These are phyloP conservation scores for Lepus europaeus DNA, from an alignment of 2,113 vertebrate genomes.

Conservation along the genomic window DNA sequence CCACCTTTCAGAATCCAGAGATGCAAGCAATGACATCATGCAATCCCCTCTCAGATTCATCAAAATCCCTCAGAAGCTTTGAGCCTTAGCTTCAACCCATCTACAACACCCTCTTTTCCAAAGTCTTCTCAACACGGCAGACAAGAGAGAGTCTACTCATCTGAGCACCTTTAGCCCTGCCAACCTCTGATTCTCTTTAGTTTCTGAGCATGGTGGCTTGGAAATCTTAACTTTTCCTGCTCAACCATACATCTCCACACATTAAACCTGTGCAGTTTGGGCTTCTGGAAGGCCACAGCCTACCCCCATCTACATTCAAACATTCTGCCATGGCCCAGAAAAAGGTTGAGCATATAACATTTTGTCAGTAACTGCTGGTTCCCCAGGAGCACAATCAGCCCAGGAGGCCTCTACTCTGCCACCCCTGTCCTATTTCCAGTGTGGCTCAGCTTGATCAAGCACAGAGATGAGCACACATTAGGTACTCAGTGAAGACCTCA, in stretches of 20 bases:
- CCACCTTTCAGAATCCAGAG: background rate
- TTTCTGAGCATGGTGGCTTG: background rate
- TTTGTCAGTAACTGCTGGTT: background rate
- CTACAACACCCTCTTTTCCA: background rate
- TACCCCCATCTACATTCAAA: background rate
- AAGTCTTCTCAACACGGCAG: background rate
- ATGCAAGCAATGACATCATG: background rate
- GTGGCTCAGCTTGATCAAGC: background rate
- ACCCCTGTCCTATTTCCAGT: background rate
- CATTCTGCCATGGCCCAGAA: background rate
- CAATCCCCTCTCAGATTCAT: background rate
- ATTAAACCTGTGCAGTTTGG: background rate
- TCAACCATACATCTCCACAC: background rate
- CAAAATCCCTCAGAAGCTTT: slow-evolving; percentile 11
- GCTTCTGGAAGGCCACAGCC: background rate
- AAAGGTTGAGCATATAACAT: background rate
- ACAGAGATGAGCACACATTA: background rate
- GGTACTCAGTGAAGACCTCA: background rate
- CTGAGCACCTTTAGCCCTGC: background rate
- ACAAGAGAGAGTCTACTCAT: background rate
- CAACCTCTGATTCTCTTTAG: background rate
- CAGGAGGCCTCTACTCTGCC: background rate
- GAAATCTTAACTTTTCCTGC: background rate
- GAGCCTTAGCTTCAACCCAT: background rate
- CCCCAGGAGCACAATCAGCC: background rate